phyloP scores from a whole-genome alignment of 2,797 vertebrate genomes.

The Trichosurus vulpecula region DNA sequence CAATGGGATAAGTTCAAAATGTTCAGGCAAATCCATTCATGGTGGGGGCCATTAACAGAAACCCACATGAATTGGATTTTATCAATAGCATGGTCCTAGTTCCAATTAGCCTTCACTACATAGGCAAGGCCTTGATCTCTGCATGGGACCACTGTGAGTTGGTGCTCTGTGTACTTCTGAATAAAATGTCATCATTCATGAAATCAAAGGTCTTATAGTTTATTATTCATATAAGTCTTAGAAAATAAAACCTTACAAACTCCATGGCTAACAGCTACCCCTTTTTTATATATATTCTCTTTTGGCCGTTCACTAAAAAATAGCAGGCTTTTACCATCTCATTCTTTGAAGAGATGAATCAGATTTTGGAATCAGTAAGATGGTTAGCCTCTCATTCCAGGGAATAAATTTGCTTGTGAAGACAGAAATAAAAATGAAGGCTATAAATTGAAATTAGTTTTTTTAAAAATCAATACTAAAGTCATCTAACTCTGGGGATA shows the following conservation, averaged over 20 bases:
- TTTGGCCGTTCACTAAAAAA: neutral
- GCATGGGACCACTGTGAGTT: neutral
- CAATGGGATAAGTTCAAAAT: neutral
- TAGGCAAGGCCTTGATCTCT: neutral
- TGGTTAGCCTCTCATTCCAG: neutral
- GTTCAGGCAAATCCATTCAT: slow-evolving; percentile 2
- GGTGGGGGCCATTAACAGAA: neutral
- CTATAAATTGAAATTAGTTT: neutral
- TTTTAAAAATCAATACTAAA: slow-evolving; percentile 16
- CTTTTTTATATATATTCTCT: neutral
- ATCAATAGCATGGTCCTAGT: neutral
- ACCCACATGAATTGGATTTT: neutral
- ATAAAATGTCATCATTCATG: neutral
- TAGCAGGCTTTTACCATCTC: neutral
- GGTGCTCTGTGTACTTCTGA: slow-evolving; percentile 7
- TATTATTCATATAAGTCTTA: slow-evolving; percentile 18
- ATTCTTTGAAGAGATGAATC: slow-evolving; percentile 33
- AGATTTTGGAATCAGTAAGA: neutral
- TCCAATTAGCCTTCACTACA: neutral
- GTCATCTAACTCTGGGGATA: neutral
- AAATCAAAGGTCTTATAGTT: slow-evolving; percentile 9
- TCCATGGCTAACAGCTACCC: neutral
- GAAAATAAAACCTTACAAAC: slow-evolving; percentile 6
- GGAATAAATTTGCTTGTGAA: slow-evolving; percentile 21
- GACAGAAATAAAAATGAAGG: slow-evolving; percentile 27